Conservation (phyloP, 2,888 invertebrate genomes). For the Schizotus pectinicornis region DNA sequence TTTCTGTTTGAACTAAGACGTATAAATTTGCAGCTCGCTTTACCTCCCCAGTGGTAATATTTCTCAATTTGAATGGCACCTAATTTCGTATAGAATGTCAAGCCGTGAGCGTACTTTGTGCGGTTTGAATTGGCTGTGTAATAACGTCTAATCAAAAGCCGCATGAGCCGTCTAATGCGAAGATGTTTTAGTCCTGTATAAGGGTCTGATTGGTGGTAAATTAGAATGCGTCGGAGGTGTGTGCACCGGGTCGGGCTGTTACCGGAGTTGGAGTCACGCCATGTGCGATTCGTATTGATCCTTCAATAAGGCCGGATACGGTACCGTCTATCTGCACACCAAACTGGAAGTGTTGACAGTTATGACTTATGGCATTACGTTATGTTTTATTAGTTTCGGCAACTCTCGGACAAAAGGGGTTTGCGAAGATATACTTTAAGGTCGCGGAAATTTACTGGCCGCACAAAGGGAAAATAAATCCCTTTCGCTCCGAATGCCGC, state of each 20-base stretch:
- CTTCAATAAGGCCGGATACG: conserved; percentile 14
- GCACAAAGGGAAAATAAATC: conserved; percentile 4
- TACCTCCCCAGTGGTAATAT: conserved; percentile 4
- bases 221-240: conserved; percentile 20
- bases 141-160: conserved; percentile 19
- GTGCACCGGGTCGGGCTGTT: conserved; percentile 20
- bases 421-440: conserved; percentile 13
- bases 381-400: conserved; percentile 18
- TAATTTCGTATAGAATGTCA: conserved; percentile 17
- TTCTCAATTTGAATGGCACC: conserved; percentile 14
- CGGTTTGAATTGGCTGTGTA: conserved; percentile 15
- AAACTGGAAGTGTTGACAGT: conserved; percentile 20
- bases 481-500: no score
- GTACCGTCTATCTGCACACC: conserved; percentile 5
- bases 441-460: conserved; percentile 9
- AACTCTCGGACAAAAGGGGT: conserved; percentile 15
- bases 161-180: conserved; percentile 7
- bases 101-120: neutral
- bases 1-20: neutral
- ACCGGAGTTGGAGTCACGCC: conserved; percentile 17
- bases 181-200: conserved; percentile 4
- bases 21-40: neutral
- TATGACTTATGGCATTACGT: conserved; percentile 19
- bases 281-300: conserved; percentile 24
- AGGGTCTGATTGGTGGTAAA: conserved; percentile 13